These are phyloP conservation scores for Megalops cyprinoides DNA, from an alignment of 2,797 vertebrate genomes.

Conservation along the genomic window DNA sequence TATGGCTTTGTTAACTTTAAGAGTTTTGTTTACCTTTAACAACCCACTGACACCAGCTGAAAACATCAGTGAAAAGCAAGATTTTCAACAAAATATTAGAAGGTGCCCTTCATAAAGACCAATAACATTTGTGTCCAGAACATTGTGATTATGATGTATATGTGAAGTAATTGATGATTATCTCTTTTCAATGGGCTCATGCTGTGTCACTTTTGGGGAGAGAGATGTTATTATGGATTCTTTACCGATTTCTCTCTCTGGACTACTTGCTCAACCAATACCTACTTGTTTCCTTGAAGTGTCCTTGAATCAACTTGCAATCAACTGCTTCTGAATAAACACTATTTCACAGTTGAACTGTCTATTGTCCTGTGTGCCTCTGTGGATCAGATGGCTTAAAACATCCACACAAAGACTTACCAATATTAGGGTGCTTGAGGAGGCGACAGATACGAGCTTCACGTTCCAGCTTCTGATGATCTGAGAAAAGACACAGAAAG, in stretches of 20 bases:
- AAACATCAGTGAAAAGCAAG: no score
- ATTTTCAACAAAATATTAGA: no score
- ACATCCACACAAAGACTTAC: constrained; percentile 50
- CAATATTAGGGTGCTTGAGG: constrained; percentile 78
- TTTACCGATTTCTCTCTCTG: not conserved
- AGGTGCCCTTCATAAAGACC: no score
- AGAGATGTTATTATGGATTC: not conserved
- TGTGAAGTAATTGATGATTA: not conserved
- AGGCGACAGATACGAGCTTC: constrained; percentile 96
- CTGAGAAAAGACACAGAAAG: constrained; percentile 69
- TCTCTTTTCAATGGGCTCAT: not conserved
- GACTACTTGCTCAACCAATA: not conserved
- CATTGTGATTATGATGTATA: not conserved
- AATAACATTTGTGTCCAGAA: no score
- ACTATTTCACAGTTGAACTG: not conserved
- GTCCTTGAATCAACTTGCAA: not conserved
- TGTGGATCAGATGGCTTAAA: not conserved
- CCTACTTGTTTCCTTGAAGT: not conserved
- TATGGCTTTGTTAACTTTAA: not conserved
- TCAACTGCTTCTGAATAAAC: not conserved
- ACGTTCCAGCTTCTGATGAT: constrained; percentile 96
- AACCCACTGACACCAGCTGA: no score
- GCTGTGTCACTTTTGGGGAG: not conserved
- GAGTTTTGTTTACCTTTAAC: not conserved
- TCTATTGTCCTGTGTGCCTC: not conserved